Percentiles rank a stretch among this genome's conserved stretches.
Evolutionary conservation across 1,140 invertebrate species (phyloP).

Genomic region (Matsumurasca onukii): DNA sequence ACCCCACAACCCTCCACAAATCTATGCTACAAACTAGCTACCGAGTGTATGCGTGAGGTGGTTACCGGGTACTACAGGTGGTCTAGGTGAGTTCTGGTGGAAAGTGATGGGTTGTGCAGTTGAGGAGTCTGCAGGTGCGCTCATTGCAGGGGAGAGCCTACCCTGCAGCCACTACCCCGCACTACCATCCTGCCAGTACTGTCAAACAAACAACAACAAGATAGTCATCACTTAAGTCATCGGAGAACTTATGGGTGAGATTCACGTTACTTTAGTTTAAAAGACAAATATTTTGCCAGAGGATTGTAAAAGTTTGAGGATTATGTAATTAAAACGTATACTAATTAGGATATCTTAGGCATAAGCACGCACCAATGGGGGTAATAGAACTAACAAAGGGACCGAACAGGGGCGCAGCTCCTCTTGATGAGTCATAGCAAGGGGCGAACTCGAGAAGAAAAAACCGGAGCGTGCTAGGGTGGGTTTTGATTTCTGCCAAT

Average conservation of each 20-base stretch:
- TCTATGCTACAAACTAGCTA: background rate
- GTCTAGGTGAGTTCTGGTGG: constrained; percentile 56
- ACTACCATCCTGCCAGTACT: constrained; percentile 32
- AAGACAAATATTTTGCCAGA: too few relatives aligned
- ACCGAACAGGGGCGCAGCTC: background rate
- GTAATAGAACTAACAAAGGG: too few relatives aligned
- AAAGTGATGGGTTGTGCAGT: constrained; percentile 41
- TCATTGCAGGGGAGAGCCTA: constrained; percentile 32
- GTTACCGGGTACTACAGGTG: constrained; percentile 48
- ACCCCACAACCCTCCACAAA: too few relatives aligned
- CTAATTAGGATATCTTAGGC: too few relatives aligned
- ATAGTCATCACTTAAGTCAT: background rate
- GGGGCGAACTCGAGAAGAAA: background rate
- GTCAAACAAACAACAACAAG: constrained; percentile 13
- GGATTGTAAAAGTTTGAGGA: too few relatives aligned
- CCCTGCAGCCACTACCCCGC: constrained; percentile 31
- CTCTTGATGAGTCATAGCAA: background rate
- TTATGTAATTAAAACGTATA: too few relatives aligned
- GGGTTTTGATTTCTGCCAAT: constrained; percentile 20
- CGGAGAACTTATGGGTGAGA: too few relatives aligned
- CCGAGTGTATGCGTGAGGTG: too few relatives aligned
- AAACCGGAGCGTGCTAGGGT: background rate
- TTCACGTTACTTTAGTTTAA: too few relatives aligned
- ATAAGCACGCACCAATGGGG: too few relatives aligned
- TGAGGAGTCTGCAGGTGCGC: constrained; percentile 24